These are phyloP conservation scores for Leptoteleia sp. DNA, from an alignment of 1,140 invertebrate species.

Conservation along the genomic window DNA sequence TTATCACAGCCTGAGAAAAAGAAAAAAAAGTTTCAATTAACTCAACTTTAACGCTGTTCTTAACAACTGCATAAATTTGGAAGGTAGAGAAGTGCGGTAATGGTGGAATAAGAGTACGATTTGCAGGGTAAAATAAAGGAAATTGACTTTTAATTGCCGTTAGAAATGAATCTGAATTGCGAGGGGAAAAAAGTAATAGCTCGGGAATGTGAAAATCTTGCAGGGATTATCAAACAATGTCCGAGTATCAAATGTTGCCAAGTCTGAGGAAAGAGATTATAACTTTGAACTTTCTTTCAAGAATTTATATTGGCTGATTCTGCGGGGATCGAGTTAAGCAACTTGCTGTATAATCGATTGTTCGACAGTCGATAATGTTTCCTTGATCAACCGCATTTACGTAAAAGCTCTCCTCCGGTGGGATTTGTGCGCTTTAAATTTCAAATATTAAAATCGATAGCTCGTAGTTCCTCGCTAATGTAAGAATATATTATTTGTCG, in stretches of 20 bases:
- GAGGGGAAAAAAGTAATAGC: slow-evolving; percentile 4
- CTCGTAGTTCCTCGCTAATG: background rate
- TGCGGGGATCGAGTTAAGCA: slow-evolving; percentile 36
- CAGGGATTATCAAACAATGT: slow-evolving; percentile 45
- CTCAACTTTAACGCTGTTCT: background rate
- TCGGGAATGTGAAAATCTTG: slow-evolving; percentile 38
- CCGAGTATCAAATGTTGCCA: slow-evolving; percentile 30
- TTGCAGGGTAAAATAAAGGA: slow-evolving; percentile 17
- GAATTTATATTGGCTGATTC: slow-evolving; percentile 61
- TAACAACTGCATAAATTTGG: background rate
- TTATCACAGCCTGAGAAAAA: no score
- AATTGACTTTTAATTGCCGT: slow-evolving; percentile 37
- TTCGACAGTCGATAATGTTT: slow-evolving; percentile 47
- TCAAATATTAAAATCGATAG: slow-evolving; percentile 15
- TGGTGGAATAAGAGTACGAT: background rate
- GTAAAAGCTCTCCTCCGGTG: slow-evolving; percentile 11
- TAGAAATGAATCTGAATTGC: slow-evolving; percentile 30
- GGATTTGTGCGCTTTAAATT: slow-evolving; percentile 18
- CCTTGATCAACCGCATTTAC: slow-evolving; percentile 43
- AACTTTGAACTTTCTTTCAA: slow-evolving; percentile 51
- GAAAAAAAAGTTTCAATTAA: no score
- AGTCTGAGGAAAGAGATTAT: slow-evolving; percentile 38
- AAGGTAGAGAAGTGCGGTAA: background rate
- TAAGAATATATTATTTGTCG: slow-evolving; percentile 2
- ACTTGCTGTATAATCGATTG: slow-evolving; percentile 51